Conservation (phyloP, 2,113 vertebrate genomes). For the Rhinoderma darwinii region DNA sequence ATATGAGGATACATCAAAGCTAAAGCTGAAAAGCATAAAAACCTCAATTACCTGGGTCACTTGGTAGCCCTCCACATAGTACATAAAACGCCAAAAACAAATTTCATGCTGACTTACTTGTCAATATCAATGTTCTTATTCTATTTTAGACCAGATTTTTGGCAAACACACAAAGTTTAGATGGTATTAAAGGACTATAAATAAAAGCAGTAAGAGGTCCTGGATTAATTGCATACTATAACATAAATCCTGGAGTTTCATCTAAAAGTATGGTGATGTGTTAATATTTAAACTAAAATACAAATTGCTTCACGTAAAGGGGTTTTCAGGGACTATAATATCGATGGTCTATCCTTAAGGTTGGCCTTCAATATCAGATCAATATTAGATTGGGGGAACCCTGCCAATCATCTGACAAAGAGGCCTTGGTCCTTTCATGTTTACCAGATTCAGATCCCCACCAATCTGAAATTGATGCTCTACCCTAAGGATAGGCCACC, state of each 20-base stretch:
- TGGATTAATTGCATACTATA: background rate
- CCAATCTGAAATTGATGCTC: no score
- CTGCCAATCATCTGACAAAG: no score
- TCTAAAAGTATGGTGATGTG: background rate
- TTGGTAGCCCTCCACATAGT: constrained; percentile 52
- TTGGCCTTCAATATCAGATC: no score
- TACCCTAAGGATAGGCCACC: no score
- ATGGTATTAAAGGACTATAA: background rate
- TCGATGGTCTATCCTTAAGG: no score
- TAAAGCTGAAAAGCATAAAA: constrained; percentile 56
- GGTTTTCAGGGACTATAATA: no score
- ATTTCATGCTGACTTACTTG: constrained; percentile 60
- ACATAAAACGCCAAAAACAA: constrained; percentile 60
- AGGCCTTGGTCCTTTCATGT: no score
- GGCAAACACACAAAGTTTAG: constrained; percentile 28
- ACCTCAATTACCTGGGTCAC: constrained; percentile 60
- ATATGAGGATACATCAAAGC: constrained; percentile 59
- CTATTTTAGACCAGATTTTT: constrained; percentile 50
- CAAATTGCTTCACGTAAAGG: background rate
- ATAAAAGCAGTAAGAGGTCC: constrained; percentile 3
- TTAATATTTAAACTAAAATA: background rate
- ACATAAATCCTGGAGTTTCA: background rate
- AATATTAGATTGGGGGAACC: no score
- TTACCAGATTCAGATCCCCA: no score
- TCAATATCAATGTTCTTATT: constrained; percentile 58